Evolutionary conservation across 1,140 invertebrate genomes (phyloP), one percentile per base, ranked within the genome.

Genomic region (Drosophila baimaii): DNA sequence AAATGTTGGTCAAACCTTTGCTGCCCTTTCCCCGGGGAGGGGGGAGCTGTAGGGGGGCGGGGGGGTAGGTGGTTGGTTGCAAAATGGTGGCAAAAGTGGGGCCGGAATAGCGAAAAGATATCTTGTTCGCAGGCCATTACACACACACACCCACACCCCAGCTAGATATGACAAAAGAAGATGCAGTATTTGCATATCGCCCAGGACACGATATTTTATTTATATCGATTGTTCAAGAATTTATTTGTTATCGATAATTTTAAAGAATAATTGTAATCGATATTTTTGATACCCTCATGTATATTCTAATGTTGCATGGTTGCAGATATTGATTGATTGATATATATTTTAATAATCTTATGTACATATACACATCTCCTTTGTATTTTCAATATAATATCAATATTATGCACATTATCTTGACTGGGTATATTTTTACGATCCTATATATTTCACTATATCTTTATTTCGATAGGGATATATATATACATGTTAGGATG

Each of bases 91-190:
- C 2, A 29, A 35, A 35, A 10, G 47, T 29, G 25, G 51, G 43
- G 29, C 3, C 4, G 17, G 61, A n/a, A 21, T 17, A 37, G 49
- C 31, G 19, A 25, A 46, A 54, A 73, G 71, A 65, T 76, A 75
- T 76, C 73, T 76, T 76, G 73, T 76, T 76, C 71, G 71, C 73
- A 76, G 44, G 54, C 71, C 73, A 75, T 76, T 76, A 52, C 61
- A 75, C 23, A 70, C 43, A 35, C n/a, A 56, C 49, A 54, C n/a
- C n/a, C n/a, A n/a, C n/a, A n/a, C n/a, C n/a, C n/a, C 15, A 27
- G 13, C 13, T 54, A 54, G 51, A 13, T 35, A 12, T 54, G 51
- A 13, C 13, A 54, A 10, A 8, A n/a, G n/a, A n/a, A n/a, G n/a
- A n/a, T n/a, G n/a, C n/a, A n/a, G n/a, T n/a, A n/a, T 13, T 33